Evolutionary conservation across 2,113 vertebrate genomes (phyloP), one percentile per base, ranked within the genome.

Genomic region (Recurvirostra avosetta): DNA sequence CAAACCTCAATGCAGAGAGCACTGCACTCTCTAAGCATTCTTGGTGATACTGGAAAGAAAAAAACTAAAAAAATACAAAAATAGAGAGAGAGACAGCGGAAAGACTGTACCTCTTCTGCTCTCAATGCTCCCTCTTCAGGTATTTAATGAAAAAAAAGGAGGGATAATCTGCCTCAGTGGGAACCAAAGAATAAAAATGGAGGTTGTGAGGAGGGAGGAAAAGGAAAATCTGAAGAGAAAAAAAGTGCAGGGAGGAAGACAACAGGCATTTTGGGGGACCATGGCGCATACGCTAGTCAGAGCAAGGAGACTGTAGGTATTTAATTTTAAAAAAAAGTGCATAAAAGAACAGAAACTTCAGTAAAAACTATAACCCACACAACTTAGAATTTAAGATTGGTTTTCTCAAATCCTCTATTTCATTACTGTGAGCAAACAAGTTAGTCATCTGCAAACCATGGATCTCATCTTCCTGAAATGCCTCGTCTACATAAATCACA

Each of bases 91-190:
- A 20, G 25, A 67, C 5, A 93, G 61, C 15, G 49, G 71, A 52
- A 72, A 65, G 38, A 73, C 17, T 2, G 0, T 70, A 66, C 20
- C 76, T 92, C 86, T 63, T 88, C 41, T 67, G 61, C 73, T 84
- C 63, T 68, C 56, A 96, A 78, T 61, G 62, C 66, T 95, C 83
- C 86, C 73, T 92, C 86, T 96, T 89, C 84, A 59, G 65, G 45
- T 10, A 95, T 77, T 91, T 85, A 87, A 89, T 30, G 27, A 25
- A 56, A 87, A 94, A 94, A 73, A 66, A 66, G n/a, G 49, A 95
- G 25, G 20, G 45, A 78, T 7, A 89, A 83, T 62, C 61, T 13
- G 2, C 26, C 23, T 43, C 56, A 67, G 38, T 41, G 12, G 49
- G 61, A 89, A 74, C 6, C 36, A 71, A 63, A 66, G 41, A 93